Evolutionary conservation across 2,113 vertebrate genomes (phyloP).

Genomic region (Salvelinus sp.): DNA sequence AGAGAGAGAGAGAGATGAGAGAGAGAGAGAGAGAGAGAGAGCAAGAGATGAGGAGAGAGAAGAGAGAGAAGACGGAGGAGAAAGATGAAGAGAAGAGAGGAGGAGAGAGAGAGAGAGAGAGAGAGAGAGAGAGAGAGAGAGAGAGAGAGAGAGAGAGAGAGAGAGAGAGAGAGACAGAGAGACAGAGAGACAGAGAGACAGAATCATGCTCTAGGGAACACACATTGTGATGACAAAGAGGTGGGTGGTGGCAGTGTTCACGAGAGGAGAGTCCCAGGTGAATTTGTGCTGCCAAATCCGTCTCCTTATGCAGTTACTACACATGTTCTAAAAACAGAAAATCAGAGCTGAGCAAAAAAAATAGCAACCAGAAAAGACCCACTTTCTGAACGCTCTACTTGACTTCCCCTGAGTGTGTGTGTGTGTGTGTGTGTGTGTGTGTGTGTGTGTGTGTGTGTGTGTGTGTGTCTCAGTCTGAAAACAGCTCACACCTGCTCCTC

Average conservation of each 20-base stretch:
- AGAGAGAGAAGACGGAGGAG: background rate
- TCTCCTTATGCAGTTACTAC: background rate
- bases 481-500: background rate
- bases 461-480: background rate
- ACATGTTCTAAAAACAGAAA: background rate
- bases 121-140: background rate
- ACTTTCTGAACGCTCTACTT: background rate
- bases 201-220: background rate
- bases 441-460: no score
- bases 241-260: background rate
- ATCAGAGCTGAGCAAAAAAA: background rate
- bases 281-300: background rate
- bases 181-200: background rate
- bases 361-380: background rate
- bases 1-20: conserved; percentile 2
- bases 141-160: background rate
- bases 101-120: background rate
- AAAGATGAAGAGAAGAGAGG: background rate
- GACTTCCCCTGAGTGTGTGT: background rate
- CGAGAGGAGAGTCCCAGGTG: background rate
- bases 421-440: no score
- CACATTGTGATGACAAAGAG: background rate
- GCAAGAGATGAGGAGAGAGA: background rate
- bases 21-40: conserved; percentile 3
- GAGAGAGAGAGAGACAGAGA: background rate